phyloP scores from a whole-genome alignment of 1,140 invertebrate genomes.

The Bradysia coprophila region DNA sequence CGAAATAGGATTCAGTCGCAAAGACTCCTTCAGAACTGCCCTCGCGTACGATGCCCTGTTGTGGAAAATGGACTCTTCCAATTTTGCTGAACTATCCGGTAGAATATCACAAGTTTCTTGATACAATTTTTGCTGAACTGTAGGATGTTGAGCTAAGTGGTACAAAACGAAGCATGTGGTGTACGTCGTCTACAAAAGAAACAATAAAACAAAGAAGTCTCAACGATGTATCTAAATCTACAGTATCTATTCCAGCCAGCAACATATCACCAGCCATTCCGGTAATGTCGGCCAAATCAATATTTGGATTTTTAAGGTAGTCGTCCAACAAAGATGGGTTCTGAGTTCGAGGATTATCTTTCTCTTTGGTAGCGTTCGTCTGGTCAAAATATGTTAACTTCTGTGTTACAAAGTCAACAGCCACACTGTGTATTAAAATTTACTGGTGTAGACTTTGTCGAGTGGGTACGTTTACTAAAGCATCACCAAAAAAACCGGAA shows the following conservation, averaged over 20 bases:
- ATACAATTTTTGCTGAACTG: slow-evolving; percentile 53
- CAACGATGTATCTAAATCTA: slow-evolving; percentile 21
- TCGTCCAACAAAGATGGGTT: slow-evolving; percentile 43
- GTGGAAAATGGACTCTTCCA: slow-evolving; percentile 36
- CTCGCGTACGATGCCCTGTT: slow-evolving; percentile 49
- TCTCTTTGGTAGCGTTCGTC: slow-evolving; percentile 6
- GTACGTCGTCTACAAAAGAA: slow-evolving; percentile 50
- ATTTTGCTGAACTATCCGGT: slow-evolving; percentile 21
- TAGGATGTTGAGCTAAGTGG: slow-evolving; percentile 50
- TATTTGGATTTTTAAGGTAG: slow-evolving; percentile 41
- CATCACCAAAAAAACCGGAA: neutral
- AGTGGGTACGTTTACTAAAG: too few species aligned
- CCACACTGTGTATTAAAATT: slow-evolving; percentile 33
- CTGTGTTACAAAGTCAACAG: slow-evolving; percentile 41
- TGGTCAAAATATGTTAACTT: slow-evolving; percentile 29
- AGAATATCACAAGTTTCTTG: slow-evolving; percentile 40
- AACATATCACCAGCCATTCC: slow-evolving; percentile 68
- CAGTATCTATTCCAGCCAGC: slow-evolving; percentile 73
- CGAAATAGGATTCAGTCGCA: slow-evolving; percentile 66
- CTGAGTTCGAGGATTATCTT: slow-evolving; percentile 5
- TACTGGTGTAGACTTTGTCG: too few species aligned
- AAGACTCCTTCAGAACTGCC: slow-evolving; percentile 66
- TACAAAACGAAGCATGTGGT: slow-evolving; percentile 62
- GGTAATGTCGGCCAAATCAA: slow-evolving; percentile 59
- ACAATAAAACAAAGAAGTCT: slow-evolving; percentile 18